Base-by-base conservation (phyloP, 37 sponge, comb jelly and placozoan genomes). In the Beroe forskalii region DNA sequence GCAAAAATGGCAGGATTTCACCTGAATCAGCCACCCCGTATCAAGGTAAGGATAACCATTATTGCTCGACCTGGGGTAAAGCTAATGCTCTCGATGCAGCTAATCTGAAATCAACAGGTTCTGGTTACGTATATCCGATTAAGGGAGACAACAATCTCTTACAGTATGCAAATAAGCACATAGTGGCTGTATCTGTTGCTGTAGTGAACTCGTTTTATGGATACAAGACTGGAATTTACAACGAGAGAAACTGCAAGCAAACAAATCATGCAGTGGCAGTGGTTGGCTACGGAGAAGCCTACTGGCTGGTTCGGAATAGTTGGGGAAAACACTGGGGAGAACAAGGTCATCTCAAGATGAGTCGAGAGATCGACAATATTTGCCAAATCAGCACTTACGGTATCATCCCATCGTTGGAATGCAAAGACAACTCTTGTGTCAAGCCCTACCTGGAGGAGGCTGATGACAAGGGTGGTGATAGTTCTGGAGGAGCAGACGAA, bases 241-340 rank as follows among this genome's bases (percentile, higher is more conserved):
- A 30, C 30, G 66, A 64, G 4, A 64, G 14, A 6, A 27, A 27
- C 31, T 64, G 66, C 25, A 8, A 8, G 24, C 2, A 0, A 9
- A 20, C 0, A 40, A 80, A 80, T n/a, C 86, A 80, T 24, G 86
- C 86, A n/a, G 86, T 80, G 1, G 35, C 44, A 43, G 55, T 37
- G 9, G 55, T 80, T 1, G 86, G 86, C 14, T 80, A 80, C 86
- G 35, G 38, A 43, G n/a, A 14, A 14, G 23, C 14, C 66, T 64
- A 64, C 86, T 80, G 86, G 86, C 4, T 30, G 6, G 55, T 80
- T n/a, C 40, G 86, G 86, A 80, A 80, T 37, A 80, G 86, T 27
- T 80, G 35, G 38, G 86, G 86, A n/a, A 80, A 32, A 6, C n/a
- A 23, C 2, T 80, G 86, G 86, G 86, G 86, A n/a, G 55, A 44